Percentiles rank a stretch among this genome's conserved stretches.
These are phyloP conservation scores for Physocephala rufipes DNA, from an alignment of 2,888 invertebrate species.

Conservation along the genomic window DNA sequence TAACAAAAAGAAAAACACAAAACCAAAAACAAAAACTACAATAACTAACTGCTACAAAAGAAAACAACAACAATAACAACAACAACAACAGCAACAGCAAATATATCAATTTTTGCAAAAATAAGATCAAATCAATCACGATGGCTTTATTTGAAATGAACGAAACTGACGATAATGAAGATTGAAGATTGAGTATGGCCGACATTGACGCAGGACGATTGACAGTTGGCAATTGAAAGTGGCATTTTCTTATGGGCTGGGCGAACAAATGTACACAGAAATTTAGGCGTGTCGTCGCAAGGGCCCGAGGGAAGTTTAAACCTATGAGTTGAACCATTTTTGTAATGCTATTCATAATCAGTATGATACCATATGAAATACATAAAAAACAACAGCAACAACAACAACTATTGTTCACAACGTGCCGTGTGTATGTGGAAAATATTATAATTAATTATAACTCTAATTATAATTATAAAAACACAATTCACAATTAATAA, in stretches of 20 bases:
- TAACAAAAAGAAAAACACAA: background rate
- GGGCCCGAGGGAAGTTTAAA: background rate
- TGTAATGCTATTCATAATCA: slow-evolving; percentile 34
- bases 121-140: slow-evolving; percentile 27
- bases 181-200: slow-evolving; percentile 1
- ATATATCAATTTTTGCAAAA: background rate
- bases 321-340: slow-evolving; percentile 23
- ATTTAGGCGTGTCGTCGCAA: too few relatives aligned
- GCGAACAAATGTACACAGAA: too few relatives aligned
- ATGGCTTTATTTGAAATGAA: too few relatives aligned
- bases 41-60: background rate
- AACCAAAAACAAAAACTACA: background rate
- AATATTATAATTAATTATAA: too few relatives aligned
- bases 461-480: slow-evolving; percentile 65
- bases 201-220: too few relatives aligned
- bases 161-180: too few relatives aligned
- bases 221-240: too few relatives aligned
- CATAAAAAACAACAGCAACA: slow-evolving; percentile 63
- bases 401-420: slow-evolving; percentile 87
- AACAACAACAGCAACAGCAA: slow-evolving; percentile 12
- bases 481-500: slow-evolving; percentile 74
- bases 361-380: slow-evolving; percentile 38
- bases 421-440: slow-evolving; percentile 91
- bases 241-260: too few relatives aligned
- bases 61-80: slow-evolving; percentile 4